phyloP scores from a whole-genome alignment of 2,888 invertebrate species.

The Diadegma fenestrale region DNA sequence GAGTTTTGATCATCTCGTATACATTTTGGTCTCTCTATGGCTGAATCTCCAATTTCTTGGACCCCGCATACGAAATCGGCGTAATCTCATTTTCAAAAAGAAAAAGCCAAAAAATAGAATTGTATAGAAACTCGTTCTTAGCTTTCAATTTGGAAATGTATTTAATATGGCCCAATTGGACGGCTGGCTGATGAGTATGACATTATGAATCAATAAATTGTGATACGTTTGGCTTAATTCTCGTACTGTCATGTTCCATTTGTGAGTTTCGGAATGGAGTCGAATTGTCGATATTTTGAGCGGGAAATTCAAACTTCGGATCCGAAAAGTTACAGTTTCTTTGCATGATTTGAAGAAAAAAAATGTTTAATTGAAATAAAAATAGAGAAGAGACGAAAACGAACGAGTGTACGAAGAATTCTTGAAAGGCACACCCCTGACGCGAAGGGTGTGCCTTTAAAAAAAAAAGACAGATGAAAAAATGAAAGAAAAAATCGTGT shows the following conservation, averaged over 20 bases:
- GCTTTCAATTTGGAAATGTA: too few relatives aligned
- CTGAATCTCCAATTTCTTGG: slow-evolving; percentile 33
- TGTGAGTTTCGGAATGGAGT: too few relatives aligned
- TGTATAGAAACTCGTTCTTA: too few relatives aligned
- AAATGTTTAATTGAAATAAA: not conserved
- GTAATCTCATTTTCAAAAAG: too few relatives aligned
- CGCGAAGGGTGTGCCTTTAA: slow-evolving; percentile 10
- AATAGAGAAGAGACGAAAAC: not conserved
- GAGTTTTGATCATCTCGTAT: slow-evolving; percentile 58
- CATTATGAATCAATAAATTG: too few relatives aligned
- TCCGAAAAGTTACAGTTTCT: not conserved
- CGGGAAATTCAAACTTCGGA: not conserved
- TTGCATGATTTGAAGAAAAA: not conserved
- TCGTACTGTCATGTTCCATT: too few relatives aligned
- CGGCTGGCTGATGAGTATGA: too few relatives aligned
- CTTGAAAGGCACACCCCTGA: slow-evolving; percentile 18
- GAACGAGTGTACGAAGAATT: not conserved
- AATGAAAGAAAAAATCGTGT: slow-evolving; percentile 48
- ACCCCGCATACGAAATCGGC: not conserved
- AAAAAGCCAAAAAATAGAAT: too few relatives aligned
- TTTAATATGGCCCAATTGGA: too few relatives aligned
- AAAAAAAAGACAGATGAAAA: not conserved
- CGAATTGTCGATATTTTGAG: too few relatives aligned
- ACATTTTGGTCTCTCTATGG: slow-evolving; percentile 39
- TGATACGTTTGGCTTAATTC: too few relatives aligned